phyloP scores from a whole-genome alignment of 1,140 invertebrate species.

The Ips typographus region DNA sequence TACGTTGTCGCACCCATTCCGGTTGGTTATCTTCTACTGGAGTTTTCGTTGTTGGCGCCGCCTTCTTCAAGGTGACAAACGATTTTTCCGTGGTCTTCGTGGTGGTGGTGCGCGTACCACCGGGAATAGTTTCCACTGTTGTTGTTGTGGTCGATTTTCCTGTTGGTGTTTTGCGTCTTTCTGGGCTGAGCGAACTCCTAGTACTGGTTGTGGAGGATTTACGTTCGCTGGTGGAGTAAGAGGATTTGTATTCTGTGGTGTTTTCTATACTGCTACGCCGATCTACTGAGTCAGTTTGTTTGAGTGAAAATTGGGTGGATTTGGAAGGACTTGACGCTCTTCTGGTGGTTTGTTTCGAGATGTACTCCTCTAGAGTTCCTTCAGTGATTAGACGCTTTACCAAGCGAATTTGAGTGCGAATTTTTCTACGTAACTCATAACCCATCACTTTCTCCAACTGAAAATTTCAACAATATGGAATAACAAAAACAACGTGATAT shows the following conservation, averaged over 20 bases:
- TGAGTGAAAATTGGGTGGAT: slow-evolving; percentile 19
- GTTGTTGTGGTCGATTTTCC: slow-evolving; percentile 24
- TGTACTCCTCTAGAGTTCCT: slow-evolving; percentile 47
- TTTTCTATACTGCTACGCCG: slow-evolving; percentile 20
- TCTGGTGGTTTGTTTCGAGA: slow-evolving; percentile 24
- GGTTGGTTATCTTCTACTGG: slow-evolving; percentile 42
- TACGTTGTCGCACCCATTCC: slow-evolving; percentile 48
- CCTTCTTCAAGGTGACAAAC: slow-evolving; percentile 42
- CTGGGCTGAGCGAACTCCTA: slow-evolving; percentile 16
- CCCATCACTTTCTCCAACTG: slow-evolving; percentile 71
- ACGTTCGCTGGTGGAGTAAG: slow-evolving; percentile 37
- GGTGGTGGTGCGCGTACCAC: slow-evolving; percentile 23
- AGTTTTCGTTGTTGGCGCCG: slow-evolving; percentile 37
- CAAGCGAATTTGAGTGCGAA: slow-evolving; percentile 71
- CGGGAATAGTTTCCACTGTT: slow-evolving; percentile 24
- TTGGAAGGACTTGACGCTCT: slow-evolving; percentile 37
- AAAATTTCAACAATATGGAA: slow-evolving; percentile 41
- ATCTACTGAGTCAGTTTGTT: slow-evolving; percentile 6
- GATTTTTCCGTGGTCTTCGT: slow-evolving; percentile 34
- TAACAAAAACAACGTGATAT: not conserved
- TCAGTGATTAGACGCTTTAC: slow-evolving; percentile 61
- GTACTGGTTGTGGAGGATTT: slow-evolving; percentile 31
- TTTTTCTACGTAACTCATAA: slow-evolving; percentile 72
- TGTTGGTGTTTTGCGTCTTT: slow-evolving; percentile 30
- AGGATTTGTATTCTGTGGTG: slow-evolving; percentile 37